These are phyloP conservation scores for Pituophis catenifer DNA, from an alignment of 2,113 vertebrate genomes.

Conservation along the genomic window DNA sequence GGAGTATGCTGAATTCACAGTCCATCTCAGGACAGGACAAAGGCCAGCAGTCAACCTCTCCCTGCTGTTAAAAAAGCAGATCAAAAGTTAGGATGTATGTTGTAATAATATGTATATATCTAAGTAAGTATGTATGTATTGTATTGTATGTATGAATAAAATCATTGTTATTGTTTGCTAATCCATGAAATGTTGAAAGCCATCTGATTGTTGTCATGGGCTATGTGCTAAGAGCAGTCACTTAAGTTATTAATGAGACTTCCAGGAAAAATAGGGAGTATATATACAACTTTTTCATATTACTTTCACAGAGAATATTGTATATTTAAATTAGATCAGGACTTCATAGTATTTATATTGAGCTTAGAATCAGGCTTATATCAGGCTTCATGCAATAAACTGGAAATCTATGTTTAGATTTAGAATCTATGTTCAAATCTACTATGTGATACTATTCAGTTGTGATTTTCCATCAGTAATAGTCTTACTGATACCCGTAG, in stretches of 20 bases:
- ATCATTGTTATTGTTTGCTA: neutral
- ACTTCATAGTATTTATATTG: neutral
- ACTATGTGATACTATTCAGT: neutral
- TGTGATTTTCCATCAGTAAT: neutral
- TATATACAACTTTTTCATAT: neutral
- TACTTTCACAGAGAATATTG: neutral
- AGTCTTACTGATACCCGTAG: neutral
- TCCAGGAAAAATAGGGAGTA: constrained; percentile 4
- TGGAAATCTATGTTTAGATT: neutral
- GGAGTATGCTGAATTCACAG: constrained; percentile 90
- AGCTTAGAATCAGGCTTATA: neutral
- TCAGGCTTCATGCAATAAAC: neutral
- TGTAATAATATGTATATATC: neutral
- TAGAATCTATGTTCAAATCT: neutral
- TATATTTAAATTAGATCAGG: neutral
- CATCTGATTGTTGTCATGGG: neutral
- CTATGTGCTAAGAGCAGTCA: neutral
- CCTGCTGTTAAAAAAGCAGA: constrained; percentile 75
- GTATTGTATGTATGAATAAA: neutral
- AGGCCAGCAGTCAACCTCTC: constrained; percentile 97
- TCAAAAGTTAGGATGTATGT: neutral
- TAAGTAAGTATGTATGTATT: neutral
- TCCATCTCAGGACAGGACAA: constrained; percentile 86
- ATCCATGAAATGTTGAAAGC: neutral
- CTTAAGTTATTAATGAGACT: neutral